Evolutionary conservation across 2,113 vertebrate genomes (phyloP).

Genomic region (Podarcis muralis): DNA sequence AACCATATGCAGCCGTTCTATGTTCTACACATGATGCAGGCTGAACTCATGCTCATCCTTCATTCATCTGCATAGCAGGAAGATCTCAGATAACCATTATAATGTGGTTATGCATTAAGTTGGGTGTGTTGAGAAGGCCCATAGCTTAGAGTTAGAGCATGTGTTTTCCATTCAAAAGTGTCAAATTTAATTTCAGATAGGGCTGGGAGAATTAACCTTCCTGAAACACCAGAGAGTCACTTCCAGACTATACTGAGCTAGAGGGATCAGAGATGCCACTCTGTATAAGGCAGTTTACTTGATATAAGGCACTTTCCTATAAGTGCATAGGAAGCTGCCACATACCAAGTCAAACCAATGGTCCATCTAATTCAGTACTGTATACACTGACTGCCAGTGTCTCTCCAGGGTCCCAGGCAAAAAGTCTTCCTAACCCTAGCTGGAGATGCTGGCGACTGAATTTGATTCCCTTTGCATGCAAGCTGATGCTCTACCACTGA

Average conservation of each 20-base stretch:
- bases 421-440: too few species aligned
- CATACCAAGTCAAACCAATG: too few species aligned
- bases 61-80: not conserved
- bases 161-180: not conserved
- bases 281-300: not conserved
- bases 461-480: too few species aligned
- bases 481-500: too few species aligned
- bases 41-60: not conserved
- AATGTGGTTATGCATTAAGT: not conserved
- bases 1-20: not conserved
- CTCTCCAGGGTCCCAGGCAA: too few species aligned
- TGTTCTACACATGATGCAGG: not conserved
- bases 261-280: not conserved
- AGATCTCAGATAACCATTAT: not conserved
- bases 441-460: too few species aligned
- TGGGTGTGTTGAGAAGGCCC: not conserved
- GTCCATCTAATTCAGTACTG: too few species aligned
- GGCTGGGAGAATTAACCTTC: not conserved
- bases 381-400: too few species aligned
- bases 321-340: too few species aligned
- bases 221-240: not conserved
- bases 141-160: not conserved
- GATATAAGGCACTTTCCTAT: not conserved
- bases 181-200: not conserved
- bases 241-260: not conserved